A percentile compares a stretch with the other conserved stretches of the same genome.
phyloP scores from a whole-genome alignment of 2,797 vertebrate species.

The Myripristis murdjan region DNA sequence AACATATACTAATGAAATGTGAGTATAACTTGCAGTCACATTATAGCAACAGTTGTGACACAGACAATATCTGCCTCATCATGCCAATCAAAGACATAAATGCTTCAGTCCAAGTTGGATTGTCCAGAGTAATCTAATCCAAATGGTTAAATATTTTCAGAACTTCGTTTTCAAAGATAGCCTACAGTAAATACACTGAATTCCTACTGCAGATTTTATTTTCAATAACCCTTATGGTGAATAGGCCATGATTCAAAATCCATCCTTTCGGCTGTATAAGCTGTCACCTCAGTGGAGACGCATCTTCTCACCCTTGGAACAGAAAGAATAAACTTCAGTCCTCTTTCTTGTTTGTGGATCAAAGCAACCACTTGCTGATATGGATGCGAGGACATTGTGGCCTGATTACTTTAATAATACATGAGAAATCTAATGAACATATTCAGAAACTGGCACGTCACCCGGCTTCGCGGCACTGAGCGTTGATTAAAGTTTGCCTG shows the following conservation, averaged over 20 bases:
- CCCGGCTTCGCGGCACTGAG: slow-evolving; percentile 70
- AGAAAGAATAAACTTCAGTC: slow-evolving; percentile 62
- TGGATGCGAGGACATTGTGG: slow-evolving; percentile 70
- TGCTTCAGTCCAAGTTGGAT: slow-evolving; percentile 51
- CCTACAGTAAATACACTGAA: too few relatives aligned
- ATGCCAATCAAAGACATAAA: slow-evolving; percentile 47
- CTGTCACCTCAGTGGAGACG: slow-evolving; percentile 34
- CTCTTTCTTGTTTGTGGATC: slow-evolving; percentile 72
- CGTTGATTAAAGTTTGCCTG: slow-evolving; percentile 86
- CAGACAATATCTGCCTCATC: slow-evolving; percentile 26
- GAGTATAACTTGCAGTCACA: background rate
- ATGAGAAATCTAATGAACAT: slow-evolving; percentile 86
- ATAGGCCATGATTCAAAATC: too few relatives aligned
- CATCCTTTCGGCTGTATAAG: slow-evolving; percentile 33
- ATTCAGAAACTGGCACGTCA: slow-evolving; percentile 78
- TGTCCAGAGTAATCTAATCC: too few relatives aligned
- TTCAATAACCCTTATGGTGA: too few relatives aligned
- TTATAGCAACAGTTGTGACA: background rate
- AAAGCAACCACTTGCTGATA: slow-evolving; percentile 70
- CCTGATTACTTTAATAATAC: slow-evolving; percentile 89
- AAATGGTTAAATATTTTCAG: too few relatives aligned
- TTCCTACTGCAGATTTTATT: too few relatives aligned
- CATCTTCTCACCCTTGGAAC: slow-evolving; percentile 23
- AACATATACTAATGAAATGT: too few relatives aligned
- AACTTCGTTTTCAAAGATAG: too few relatives aligned